Conservation (phyloP, 2,888 invertebrate genomes). For the Trichogramma dendrolimi region DNA sequence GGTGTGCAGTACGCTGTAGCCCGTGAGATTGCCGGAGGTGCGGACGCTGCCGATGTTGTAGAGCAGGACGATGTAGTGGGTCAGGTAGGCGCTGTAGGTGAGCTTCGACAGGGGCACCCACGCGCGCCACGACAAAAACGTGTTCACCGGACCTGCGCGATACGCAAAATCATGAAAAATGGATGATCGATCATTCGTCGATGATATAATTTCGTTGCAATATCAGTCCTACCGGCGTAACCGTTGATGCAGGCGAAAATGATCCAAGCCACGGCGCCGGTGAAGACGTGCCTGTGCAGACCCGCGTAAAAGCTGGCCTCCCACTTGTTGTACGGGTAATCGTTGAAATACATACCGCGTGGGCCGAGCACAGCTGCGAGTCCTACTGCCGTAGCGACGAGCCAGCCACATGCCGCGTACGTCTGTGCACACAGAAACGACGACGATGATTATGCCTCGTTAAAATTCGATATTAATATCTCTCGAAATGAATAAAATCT, state of each 20-base stretch:
- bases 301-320: slow-evolving; percentile 47
- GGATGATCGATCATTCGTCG: not conserved
- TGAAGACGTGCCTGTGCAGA: slow-evolving; percentile 44
- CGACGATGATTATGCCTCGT: not conserved
- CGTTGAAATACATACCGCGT: slow-evolving; percentile 39
- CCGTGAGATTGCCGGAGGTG: slow-evolving; percentile 33
- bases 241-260: slow-evolving; percentile 62
- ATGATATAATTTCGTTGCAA: not conserved
- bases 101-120: slow-evolving; percentile 46
- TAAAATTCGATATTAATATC: not conserved
- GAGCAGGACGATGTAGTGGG: slow-evolving; percentile 43
- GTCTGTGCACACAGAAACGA: slow-evolving; percentile 27
- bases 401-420: slow-evolving; percentile 39
- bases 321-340: slow-evolving; percentile 35
- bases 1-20: slow-evolving; percentile 36
- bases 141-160: slow-evolving; percentile 38
- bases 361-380: slow-evolving; percentile 38
- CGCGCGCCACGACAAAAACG: slow-evolving; percentile 41
- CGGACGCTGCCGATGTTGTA: slow-evolving; percentile 39
- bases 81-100: slow-evolving; percentile 47
- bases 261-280: slow-evolving; percentile 44
- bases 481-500: not conserved
- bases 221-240: slow-evolving; percentile 58
- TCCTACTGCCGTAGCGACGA: slow-evolving; percentile 30
- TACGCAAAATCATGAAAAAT: not conserved